These are phyloP conservation scores for Silvanus unidentatus DNA, from an alignment of 2,888 invertebrate species.

Conservation along the genomic window DNA sequence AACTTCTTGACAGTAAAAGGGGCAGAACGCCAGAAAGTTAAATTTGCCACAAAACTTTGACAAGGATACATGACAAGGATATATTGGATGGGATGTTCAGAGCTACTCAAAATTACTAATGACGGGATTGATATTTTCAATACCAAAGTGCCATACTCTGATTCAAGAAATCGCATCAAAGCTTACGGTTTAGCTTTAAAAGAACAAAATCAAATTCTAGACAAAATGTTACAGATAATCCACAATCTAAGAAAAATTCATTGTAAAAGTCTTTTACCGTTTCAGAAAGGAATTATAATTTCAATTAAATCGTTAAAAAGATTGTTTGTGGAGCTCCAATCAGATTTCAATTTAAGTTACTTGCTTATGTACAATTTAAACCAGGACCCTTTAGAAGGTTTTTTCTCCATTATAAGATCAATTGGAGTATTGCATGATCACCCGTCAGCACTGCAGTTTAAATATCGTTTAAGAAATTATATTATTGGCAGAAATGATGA, in stretches of 20 bases:
- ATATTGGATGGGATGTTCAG: slow-evolving; percentile 19
- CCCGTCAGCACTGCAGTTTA: slow-evolving; percentile 19
- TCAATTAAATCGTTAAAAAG: slow-evolving; percentile 14
- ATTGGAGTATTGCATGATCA: slow-evolving; percentile 21
- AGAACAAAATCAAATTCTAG: slow-evolving; percentile 20
- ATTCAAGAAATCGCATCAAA: slow-evolving; percentile 17
- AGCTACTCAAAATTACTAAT: slow-evolving; percentile 16
- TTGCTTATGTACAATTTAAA: slow-evolving; percentile 15
- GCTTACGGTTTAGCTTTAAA: slow-evolving; percentile 19
- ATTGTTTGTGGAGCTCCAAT: slow-evolving; percentile 11
- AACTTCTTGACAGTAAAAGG: slow-evolving; percentile 11
- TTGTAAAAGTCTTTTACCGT: slow-evolving; percentile 16
- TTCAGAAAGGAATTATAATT: slow-evolving; percentile 22
- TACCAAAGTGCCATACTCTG: slow-evolving; percentile 13
- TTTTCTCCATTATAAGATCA: slow-evolving; percentile 18
- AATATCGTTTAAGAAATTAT: slow-evolving; percentile 16
- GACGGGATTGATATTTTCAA: slow-evolving; percentile 28
- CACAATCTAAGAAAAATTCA: slow-evolving; percentile 13
- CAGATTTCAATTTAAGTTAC: slow-evolving; percentile 13
- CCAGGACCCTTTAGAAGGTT: slow-evolving; percentile 16
- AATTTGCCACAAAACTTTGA: slow-evolving; percentile 24
- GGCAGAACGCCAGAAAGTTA: slow-evolving; percentile 21
- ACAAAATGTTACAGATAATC: slow-evolving; percentile 14
- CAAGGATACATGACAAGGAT: slow-evolving; percentile 17
- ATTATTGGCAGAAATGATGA: slow-evolving; percentile 16